Conservation (phyloP, 2,113 vertebrate genomes). For the Hydrolagus affinis region DNA sequence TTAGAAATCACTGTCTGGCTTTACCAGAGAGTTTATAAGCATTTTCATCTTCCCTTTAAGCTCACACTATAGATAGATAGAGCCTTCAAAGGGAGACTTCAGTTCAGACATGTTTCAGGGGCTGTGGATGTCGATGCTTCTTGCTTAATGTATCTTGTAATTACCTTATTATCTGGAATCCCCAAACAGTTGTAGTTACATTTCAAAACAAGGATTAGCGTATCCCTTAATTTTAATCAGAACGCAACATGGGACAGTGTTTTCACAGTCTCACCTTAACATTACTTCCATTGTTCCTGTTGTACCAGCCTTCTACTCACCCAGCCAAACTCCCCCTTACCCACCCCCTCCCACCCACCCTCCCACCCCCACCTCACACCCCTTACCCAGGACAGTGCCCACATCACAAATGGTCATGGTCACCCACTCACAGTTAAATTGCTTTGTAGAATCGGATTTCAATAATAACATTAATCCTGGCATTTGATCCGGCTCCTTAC, state of each 20-base stretch:
- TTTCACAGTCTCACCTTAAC: not conserved
- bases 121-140: not conserved
- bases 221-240: conserved; percentile 28
- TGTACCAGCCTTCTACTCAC: too few species aligned
- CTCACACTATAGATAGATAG: conserved; percentile 30
- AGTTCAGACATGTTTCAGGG: conserved; percentile 23
- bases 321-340: too few species aligned
- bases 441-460: too few species aligned
- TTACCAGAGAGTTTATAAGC: conserved; percentile 63
- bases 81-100: conserved; percentile 15
- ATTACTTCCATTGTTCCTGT: too few species aligned
- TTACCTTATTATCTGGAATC: conserved; percentile 30
- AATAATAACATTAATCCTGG: too few species aligned
- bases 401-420: too few species aligned
- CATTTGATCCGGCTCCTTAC: too few species aligned
- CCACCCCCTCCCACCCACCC: too few species aligned
- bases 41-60: conserved; percentile 44
- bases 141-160: conserved; percentile 31
- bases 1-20: conserved; percentile 67
- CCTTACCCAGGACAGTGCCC: too few species aligned
- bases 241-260: not conserved
- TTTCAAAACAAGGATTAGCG: conserved; percentile 24
- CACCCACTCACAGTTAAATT: too few species aligned
- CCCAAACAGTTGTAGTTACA: conserved; percentile 32
- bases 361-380: too few species aligned